Percentiles rank a stretch among this genome's conserved stretches.
phyloP scores from a whole-genome alignment of 2,797 vertebrate species.

The Leucoraja ocellata region DNA sequence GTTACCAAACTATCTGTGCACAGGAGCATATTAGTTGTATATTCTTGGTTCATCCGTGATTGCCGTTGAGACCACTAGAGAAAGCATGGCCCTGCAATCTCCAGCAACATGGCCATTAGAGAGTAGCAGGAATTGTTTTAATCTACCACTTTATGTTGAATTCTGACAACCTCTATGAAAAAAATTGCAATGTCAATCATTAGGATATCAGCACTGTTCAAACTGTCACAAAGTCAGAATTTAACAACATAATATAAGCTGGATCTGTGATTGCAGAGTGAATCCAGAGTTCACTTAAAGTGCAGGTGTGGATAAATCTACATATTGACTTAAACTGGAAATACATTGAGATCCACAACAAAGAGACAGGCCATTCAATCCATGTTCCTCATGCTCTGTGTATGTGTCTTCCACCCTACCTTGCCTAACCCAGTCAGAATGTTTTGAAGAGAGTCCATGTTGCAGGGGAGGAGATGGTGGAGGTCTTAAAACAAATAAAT shows the following conservation, averaged over 20 bases:
- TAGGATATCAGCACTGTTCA: background rate
- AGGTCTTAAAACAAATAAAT: too few relatives aligned
- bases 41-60: background rate
- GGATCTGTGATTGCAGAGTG: constrained; percentile 26
- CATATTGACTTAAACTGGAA: background rate
- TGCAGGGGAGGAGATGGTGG: too few relatives aligned
- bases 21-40: background rate
- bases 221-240: constrained; percentile 11
- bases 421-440: background rate
- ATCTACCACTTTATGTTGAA: background rate
- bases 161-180: constrained; percentile 16
- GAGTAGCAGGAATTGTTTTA: background rate
- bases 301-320: background rate
- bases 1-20: background rate
- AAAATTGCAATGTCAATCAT: constrained; percentile 18
- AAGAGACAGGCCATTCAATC: background rate
- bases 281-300: background rate
- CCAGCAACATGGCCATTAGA: constrained; percentile 15
- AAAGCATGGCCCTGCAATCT: background rate
- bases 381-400: background rate
- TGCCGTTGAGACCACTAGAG: background rate
- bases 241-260: constrained; percentile 18
- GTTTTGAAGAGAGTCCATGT: too few relatives aligned
- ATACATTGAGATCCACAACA: background rate
- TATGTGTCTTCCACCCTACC: background rate